A percentile compares a stretch with the other conserved stretches of the same genome.
Conservation (phyloP, 1,140 invertebrate species). For the Rhagoletis zephyria region DNA sequence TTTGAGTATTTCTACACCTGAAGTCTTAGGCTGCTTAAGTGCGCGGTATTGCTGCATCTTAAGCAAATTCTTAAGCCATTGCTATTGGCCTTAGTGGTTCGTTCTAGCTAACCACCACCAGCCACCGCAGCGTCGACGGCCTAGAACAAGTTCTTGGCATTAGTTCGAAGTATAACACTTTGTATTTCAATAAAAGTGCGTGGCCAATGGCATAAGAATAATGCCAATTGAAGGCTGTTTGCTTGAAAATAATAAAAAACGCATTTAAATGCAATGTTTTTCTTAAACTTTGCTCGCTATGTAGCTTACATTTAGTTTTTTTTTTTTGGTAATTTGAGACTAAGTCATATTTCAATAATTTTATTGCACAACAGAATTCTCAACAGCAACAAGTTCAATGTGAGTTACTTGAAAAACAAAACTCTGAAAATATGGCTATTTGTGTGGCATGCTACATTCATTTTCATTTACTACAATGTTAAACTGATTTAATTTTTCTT, state of each 20-base stretch:
- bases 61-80: neutral
- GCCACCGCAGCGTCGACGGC: neutral
- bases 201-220: conserved; percentile 3
- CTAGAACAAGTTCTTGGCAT: conserved; percentile 47
- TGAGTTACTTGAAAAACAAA: neutral
- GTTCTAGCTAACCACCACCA: neutral
- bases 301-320: neutral
- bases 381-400: conserved; percentile 36
- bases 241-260: conserved; percentile 1
- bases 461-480: neutral
- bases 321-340: neutral
- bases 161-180: neutral
- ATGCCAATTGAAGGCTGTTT: conserved; percentile 14
- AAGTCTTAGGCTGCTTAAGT: too few relatives aligned
- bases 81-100: neutral
- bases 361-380: neutral
- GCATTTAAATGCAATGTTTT: neutral
- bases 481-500: too few relatives aligned
- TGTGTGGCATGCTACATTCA: too few relatives aligned
- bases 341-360: conserved; percentile 8
- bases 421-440: too few relatives aligned
- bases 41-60: neutral
- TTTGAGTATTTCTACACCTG: too few relatives aligned
- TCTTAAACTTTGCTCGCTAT: neutral
- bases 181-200: conserved; percentile 9